These are phyloP conservation scores for Platycercus adscitus DNA, from an alignment of 2,113 vertebrate genomes.

Conservation along the genomic window DNA sequence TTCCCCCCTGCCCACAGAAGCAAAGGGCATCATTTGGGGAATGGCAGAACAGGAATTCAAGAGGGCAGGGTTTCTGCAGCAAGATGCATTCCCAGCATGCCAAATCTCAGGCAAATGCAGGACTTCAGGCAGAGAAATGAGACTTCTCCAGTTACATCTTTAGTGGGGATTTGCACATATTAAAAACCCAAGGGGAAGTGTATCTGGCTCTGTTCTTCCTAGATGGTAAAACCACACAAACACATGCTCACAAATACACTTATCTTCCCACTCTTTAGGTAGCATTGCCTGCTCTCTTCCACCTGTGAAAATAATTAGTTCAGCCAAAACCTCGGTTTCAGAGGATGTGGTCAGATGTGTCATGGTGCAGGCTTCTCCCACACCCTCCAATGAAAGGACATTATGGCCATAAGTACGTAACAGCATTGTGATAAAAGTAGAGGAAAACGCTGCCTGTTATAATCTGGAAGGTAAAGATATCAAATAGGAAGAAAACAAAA, in stretches of 20 bases:
- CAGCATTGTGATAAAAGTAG: background rate
- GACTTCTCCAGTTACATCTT: background rate
- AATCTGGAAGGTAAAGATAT: slow-evolving; percentile 12
- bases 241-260: background rate
- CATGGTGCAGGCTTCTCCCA: background rate
- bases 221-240: slow-evolving; percentile 54
- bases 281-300: slow-evolving; percentile 48
- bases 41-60: slow-evolving; percentile 43
- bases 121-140: background rate
- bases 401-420: background rate
- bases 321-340: slow-evolving; percentile 11
- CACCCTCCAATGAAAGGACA: background rate
- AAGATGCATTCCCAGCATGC: background rate
- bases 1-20: slow-evolving; percentile 46
- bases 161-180: background rate
- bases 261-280: slow-evolving; percentile 29
- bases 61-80: background rate
- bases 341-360: slow-evolving; percentile 55
- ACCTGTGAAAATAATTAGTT: slow-evolving; percentile 46
- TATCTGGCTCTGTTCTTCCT: slow-evolving; percentile 32
- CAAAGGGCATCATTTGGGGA: background rate
- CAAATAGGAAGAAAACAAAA: background rate
- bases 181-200: background rate
- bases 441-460: background rate
- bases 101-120: background rate